Percentiles rank a stretch among this genome's conserved stretches.
Conservation (phyloP, 2,113 vertebrate genomes). For the Syngnathoides biaculeatus region DNA sequence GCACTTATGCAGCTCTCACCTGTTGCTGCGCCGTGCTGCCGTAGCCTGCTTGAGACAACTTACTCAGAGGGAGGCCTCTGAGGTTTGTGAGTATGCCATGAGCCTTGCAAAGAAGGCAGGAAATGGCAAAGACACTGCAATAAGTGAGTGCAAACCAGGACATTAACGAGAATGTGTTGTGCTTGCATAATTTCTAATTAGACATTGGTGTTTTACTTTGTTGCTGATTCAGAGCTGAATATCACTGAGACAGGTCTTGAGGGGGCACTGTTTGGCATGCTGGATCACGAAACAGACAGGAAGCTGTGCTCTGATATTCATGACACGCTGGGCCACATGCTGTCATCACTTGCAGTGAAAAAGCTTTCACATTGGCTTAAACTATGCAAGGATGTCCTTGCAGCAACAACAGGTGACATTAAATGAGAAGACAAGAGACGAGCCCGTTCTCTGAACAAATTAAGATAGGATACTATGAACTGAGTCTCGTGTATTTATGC, state of each 20-base stretch:
- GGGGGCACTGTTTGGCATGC: constrained; percentile 95
- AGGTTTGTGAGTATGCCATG: constrained; percentile 98
- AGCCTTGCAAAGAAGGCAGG: constrained; percentile 86
- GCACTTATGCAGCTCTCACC: constrained; percentile 93
- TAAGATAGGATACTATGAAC: background rate
- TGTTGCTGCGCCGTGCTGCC: constrained; percentile 89
- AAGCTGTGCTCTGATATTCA: constrained; percentile 97
- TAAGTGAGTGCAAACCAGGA: constrained; percentile 77
- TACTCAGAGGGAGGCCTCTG: constrained; percentile 91
- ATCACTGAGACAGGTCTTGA: constrained; percentile 96
- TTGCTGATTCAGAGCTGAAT: constrained; percentile 76
- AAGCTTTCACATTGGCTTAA: constrained; percentile 97
- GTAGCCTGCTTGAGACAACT: constrained; percentile 95
- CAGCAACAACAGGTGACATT: constrained; percentile 87
- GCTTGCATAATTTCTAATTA: background rate
- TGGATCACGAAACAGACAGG: constrained; percentile 93
- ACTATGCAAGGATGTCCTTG: constrained; percentile 96
- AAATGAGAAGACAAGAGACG: background rate
- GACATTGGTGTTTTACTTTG: background rate
- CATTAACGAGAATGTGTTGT: background rate
- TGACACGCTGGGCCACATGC: constrained; percentile 96
- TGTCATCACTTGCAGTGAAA: constrained; percentile 92
- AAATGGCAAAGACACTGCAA: constrained; percentile 81
- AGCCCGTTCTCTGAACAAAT: background rate
- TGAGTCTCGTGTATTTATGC: background rate